Evolutionary conservation across 2,888 invertebrate genomes (phyloP), one percentile per base, ranked within the genome.

Genomic region (Ochlodes sylvanus): DNA sequence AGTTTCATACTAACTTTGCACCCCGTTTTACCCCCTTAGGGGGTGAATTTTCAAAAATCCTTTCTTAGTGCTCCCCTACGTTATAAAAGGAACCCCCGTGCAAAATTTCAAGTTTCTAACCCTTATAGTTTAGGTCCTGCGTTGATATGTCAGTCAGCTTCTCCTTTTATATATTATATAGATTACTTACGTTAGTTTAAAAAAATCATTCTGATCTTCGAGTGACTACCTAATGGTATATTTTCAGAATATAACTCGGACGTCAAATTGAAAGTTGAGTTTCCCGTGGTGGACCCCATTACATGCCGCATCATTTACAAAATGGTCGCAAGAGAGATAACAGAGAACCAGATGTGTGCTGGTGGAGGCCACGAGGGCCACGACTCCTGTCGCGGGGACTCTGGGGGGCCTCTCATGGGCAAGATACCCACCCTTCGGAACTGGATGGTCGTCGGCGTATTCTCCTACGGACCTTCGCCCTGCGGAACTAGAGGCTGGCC

Each of bases 311-410:
- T 75, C 0, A 92, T 91, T 0, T 97, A 95, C 82, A 84, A 81
- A 7, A 77, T 79, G 41, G 90, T 87, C 71, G 78, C 62, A 5
- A 79, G 96, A 86, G 62, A 93, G 86, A 74, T 94, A 86, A 50
- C 92, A 85, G 10, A 94, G 89, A 83, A 94, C 86, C 76, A 94
- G 88, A 77, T 96, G n/a, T 96, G 96, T 77, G 95, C 95, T 0
- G 96, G 96, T 2, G n/a, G n/a, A n/a, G 96, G 96, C 1, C 71
- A 77, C 0, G 77, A 85, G 0, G 93, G 92, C 0, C 87, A 92
- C 63, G 96, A 96, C 79, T 95, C 96, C 0, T 96, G 96, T 71
- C 79, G 90, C 0, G 96, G 96, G 0, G 96, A 96, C 79, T 95
- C 95, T 9, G 96, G 96, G 0, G 96, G 96, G 0, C 94, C 96